Conservation (phyloP, 2,113 vertebrate genomes). For the Lagopus muta region DNA sequence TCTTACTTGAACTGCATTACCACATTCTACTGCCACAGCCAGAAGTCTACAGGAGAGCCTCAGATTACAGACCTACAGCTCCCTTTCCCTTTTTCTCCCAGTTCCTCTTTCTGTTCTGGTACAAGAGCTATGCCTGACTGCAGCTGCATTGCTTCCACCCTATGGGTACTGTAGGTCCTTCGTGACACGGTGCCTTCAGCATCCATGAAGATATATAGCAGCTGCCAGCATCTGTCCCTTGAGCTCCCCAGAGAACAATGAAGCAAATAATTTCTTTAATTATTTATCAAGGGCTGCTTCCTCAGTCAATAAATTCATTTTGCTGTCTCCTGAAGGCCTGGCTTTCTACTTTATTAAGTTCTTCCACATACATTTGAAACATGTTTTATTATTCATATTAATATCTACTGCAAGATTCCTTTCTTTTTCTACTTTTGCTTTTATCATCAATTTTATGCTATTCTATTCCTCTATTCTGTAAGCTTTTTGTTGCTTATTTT, state of each 20-base stretch:
- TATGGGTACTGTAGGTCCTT: neutral
- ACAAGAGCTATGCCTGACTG: neutral
- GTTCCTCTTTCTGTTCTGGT: too few species aligned
- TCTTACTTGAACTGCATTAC: neutral
- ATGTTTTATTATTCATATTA: conserved; percentile 18
- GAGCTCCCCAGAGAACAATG: conserved; percentile 66
- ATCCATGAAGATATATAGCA: neutral
- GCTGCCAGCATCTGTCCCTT: conserved; percentile 63
- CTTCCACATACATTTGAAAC: conserved; percentile 9
- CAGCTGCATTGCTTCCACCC: fast-evolving
- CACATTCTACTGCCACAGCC: neutral
- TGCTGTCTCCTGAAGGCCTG: conserved; percentile 58
- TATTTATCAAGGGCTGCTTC: conserved; percentile 73
- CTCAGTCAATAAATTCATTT: conserved; percentile 70
- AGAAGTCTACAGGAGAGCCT: neutral
- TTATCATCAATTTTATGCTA: neutral
- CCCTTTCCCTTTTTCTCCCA: neutral
- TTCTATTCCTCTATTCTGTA: neutral
- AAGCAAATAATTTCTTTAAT: conserved; percentile 76
- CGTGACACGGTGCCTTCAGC: neutral
- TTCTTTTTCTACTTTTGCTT: neutral
- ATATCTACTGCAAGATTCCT: neutral
- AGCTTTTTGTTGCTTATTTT: neutral
- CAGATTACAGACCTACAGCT: neutral
- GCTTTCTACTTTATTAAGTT: conserved; percentile 40